Evolutionary conservation across 2,797 vertebrate species (phyloP).

Genomic region (Nyctibius grandis): DNA sequence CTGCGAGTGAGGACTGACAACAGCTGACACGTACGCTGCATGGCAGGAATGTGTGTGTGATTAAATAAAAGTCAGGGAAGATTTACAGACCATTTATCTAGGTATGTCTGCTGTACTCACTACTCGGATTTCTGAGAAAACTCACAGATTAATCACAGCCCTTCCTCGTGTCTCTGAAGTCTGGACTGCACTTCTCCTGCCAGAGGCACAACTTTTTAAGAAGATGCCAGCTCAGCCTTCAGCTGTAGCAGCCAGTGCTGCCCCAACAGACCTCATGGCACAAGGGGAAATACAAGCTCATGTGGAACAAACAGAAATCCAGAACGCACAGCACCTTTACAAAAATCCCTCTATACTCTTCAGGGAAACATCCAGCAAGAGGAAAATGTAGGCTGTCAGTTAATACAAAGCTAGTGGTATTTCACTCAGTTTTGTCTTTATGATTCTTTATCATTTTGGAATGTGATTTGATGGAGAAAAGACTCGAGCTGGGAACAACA

Average conservation of each 20-base stretch:
- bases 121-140: neutral
- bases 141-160: neutral
- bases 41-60: neutral
- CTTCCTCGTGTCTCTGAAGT: neutral
- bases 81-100: neutral
- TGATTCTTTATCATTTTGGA: neutral
- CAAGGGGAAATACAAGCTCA: neutral
- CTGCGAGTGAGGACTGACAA: neutral
- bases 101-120: neutral
- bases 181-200: neutral
- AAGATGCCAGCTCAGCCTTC: neutral
- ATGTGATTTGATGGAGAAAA: slow-evolving; percentile 4
- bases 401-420: neutral
- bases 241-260: neutral
- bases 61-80: neutral
- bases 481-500: neutral
- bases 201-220: neutral
- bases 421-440: neutral
- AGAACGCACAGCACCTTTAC: neutral
- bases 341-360: neutral
- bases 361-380: neutral
- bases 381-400: neutral
- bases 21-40: neutral
- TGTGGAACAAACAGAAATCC: neutral
- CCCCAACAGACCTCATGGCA: neutral